Base-by-base conservation (phyloP, 2,113 vertebrate species). In the Empidonax traillii region DNA sequence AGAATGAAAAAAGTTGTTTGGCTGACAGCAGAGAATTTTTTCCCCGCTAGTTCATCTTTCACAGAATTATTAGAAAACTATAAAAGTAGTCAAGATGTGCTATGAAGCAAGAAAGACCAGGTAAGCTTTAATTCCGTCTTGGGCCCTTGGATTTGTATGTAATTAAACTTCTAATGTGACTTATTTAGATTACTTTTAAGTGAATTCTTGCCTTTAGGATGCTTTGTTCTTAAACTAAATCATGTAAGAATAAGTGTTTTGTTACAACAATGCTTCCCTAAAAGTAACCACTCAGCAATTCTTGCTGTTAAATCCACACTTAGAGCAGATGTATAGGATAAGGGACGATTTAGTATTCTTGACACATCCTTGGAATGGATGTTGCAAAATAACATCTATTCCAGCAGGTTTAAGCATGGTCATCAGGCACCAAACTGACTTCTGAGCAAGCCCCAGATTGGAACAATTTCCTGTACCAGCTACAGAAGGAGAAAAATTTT, bases 221-320 rank as follows among this genome's bases (percentile, higher is more conserved):
- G 30, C 10, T 92, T 83, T 55, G 25, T 58, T 56, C 23, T 80
- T 80, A 56, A 75, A 82, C 10, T 43, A 56, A 61, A 73, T 73
- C 0, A 1, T 8, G 2, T 56, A 61, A 83, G 71, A 82, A 58
- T 14, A 73, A 67, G 35, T 0, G 0, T 30, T 52, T 87, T 87
- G 47, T 65, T 35, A 49, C 25, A 9, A 41, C 19, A 85, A 6
- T 17, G 5, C n/a, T 74, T 74, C 35, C 39, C 13, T 85, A 53
- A 75, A 31, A 63, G 43, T 44, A 56, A 65, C 15, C 19, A 13
- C 17, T 65, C 47, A 67, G 58, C 18, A 65, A 43, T 43, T 77
- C 74, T 67, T 55, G 37, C 46, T 55, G 31, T 41, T 51, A 71
- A 85, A 59, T 74, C 21, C 44, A 52, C 41, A 49, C 6, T 51